phyloP scores from a whole-genome alignment of 2,888 invertebrate genomes.

The Masnerella sp. region DNA sequence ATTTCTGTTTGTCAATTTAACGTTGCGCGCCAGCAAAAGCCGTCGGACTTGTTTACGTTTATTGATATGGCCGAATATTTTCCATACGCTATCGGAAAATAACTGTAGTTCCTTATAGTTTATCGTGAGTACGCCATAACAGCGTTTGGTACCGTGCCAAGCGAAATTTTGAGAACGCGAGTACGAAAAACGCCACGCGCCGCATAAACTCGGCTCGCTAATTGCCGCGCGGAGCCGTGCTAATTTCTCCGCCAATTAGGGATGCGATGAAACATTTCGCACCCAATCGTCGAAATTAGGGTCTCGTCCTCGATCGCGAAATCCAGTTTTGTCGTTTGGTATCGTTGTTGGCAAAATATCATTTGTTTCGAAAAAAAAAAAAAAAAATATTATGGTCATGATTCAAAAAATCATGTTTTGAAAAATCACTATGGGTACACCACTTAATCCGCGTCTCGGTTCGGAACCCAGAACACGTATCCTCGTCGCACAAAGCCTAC shows the following conservation, averaged over 20 bases:
- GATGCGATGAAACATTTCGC: slow-evolving; percentile 28
- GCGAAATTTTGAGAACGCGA: not conserved
- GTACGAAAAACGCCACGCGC: not conserved
- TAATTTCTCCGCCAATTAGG: slow-evolving; percentile 22
- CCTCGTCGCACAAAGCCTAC: slow-evolving; percentile 23
- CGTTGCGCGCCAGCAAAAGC: slow-evolving; percentile 1
- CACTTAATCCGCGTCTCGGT: slow-evolving; percentile 5
- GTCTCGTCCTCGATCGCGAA: no score
- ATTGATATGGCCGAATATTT: slow-evolving; percentile 24
- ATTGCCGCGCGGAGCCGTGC: slow-evolving; percentile 11
- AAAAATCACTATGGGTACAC: no score
- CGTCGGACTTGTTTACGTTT: slow-evolving; percentile 3
- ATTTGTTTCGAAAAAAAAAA: no score
- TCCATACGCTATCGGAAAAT: slow-evolving; percentile 17
- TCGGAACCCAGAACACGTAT: slow-evolving; percentile 33
- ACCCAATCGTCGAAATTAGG: no score
- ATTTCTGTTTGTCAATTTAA: slow-evolving; percentile 9
- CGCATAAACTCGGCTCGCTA: slow-evolving; percentile 6
- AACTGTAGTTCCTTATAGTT: slow-evolving; percentile 25
- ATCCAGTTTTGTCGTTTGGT: no score
- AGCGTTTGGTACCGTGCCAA: slow-evolving; percentile 42
- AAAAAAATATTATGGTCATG: no score
- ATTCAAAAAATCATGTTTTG: no score
- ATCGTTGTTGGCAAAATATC: no score
- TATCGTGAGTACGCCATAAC: slow-evolving; percentile 37